phyloP scores from a whole-genome alignment of 1,140 invertebrate genomes.

The Macrotrachela quadricornifera region DNA sequence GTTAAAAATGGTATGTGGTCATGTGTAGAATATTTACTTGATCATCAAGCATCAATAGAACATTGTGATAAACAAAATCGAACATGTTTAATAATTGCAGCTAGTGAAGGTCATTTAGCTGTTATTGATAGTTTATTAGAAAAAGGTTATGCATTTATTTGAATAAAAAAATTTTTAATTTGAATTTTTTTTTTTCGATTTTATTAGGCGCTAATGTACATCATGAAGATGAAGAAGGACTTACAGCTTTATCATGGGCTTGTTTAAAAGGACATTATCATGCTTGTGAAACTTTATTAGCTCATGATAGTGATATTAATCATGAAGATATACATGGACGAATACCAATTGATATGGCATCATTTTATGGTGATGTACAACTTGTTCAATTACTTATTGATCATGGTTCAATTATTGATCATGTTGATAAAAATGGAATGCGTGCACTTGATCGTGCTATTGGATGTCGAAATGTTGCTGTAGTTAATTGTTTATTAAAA shows the following conservation, averaged over 20 bases:
- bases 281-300: conserved; percentile 52
- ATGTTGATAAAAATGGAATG: conserved; percentile 79
- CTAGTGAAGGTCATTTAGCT: conserved; percentile 65
- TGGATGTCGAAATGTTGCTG: conserved; percentile 58
- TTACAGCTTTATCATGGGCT: conserved; percentile 70
- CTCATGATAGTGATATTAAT: conserved; percentile 53
- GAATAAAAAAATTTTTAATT: no score
- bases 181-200: no score
- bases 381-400: conserved; percentile 52
- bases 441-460: conserved; percentile 76
- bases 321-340: conserved; percentile 58
- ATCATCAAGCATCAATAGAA: conserved; percentile 38
- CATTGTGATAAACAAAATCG: conserved; percentile 43
- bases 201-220: conserved; percentile 55
- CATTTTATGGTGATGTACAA: conserved; percentile 49
- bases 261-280: conserved; percentile 58
- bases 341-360: conserved; percentile 67
- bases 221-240: conserved; percentile 57
- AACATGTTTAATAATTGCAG: conserved; percentile 63
- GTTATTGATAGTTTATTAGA: conserved; percentile 63
- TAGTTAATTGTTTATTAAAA: conserved; percentile 74
- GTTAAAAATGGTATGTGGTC: conserved; percentile 69
- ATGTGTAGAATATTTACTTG: conserved; percentile 37
- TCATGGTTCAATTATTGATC: conserved; percentile 62
- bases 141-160: no score